Evolutionary conservation across 2,113 vertebrate genomes (phyloP).

Genomic region (Acanthochromis polyacanthus): DNA sequence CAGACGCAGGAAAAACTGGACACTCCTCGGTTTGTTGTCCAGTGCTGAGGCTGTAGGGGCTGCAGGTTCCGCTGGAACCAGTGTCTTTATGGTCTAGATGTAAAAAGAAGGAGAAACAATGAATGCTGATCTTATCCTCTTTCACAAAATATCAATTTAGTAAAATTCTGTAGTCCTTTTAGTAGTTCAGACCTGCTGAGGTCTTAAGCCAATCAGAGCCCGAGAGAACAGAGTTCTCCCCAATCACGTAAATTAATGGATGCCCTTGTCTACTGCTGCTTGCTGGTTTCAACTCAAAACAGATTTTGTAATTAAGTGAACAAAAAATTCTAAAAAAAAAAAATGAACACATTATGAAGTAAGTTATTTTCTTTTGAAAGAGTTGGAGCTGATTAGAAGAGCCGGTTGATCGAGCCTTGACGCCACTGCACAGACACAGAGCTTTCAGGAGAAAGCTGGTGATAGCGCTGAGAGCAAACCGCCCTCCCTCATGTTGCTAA

Average conservation of each 20-base stretch:
- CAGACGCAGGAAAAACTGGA: background rate
- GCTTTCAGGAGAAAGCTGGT: constrained; percentile 75
- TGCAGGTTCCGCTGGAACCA: constrained; percentile 25
- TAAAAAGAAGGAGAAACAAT: constrained; percentile 34
- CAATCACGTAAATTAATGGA: constrained; percentile 79
- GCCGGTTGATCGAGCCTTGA: constrained; percentile 79
- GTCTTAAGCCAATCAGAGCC: constrained; percentile 70
- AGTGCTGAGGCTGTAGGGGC: constrained; percentile 16
- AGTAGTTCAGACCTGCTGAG: constrained; percentile 56
- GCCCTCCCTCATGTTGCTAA: constrained; percentile 70
- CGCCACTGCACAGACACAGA: constrained; percentile 70
- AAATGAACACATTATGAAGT: constrained; percentile 59
- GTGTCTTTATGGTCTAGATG: constrained; percentile 12
- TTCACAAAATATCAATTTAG: constrained; percentile 85
- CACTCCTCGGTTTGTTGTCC: background rate
- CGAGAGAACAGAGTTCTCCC: constrained; percentile 69
- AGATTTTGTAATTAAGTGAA: constrained; percentile 79
- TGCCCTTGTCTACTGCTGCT: constrained; percentile 92
- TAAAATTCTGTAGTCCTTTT: constrained; percentile 66
- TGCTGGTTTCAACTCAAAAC: constrained; percentile 81
- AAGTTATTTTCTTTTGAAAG: constrained; percentile 76
- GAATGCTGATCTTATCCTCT: constrained; percentile 92
- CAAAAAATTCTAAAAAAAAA: constrained; percentile 69
- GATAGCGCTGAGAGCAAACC: constrained; percentile 79
- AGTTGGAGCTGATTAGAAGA: constrained; percentile 76